Evolutionary conservation across 2,113 vertebrate genomes (phyloP).

Genomic region (Lanius ludovicianus): DNA sequence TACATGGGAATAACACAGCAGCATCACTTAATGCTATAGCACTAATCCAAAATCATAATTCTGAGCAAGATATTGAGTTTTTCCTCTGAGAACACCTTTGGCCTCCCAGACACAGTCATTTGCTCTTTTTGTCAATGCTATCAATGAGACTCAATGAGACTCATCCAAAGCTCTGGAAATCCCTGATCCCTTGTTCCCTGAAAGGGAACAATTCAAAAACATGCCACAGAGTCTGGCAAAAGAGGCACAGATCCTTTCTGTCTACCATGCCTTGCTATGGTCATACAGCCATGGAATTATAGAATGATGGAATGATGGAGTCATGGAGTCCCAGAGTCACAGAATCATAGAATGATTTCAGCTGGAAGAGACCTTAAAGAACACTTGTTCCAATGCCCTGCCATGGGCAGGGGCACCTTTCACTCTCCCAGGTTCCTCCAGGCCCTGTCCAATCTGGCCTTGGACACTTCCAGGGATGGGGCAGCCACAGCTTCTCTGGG

Average conservation of each 20-base stretch:
- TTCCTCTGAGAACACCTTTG: neutral
- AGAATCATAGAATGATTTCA: neutral
- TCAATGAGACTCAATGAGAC: neutral
- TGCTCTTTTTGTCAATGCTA: neutral
- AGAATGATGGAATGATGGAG: neutral
- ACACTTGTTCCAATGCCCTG: fast-evolving
- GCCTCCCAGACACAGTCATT: neutral
- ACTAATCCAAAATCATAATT: neutral
- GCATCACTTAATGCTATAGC: neutral
- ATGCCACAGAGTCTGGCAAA: neutral
- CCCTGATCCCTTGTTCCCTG: neutral
- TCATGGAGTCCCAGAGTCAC: neutral
- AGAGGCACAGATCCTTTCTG: neutral
- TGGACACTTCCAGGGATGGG: neutral
- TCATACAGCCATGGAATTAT: neutral
- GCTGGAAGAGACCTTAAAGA: neutral
- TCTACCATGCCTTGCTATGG: neutral
- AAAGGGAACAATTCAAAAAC: neutral
- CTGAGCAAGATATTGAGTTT: neutral
- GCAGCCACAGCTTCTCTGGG: neutral
- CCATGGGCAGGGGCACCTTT: neutral
- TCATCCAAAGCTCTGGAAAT: neutral
- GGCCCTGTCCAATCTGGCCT: fast-evolving
- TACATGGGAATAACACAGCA: neutral
- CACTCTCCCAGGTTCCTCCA: neutral